phyloP scores from a whole-genome alignment of 30 jellyfish, hydroid and myxozoan genomes.

The Aurelia aurita region DNA sequence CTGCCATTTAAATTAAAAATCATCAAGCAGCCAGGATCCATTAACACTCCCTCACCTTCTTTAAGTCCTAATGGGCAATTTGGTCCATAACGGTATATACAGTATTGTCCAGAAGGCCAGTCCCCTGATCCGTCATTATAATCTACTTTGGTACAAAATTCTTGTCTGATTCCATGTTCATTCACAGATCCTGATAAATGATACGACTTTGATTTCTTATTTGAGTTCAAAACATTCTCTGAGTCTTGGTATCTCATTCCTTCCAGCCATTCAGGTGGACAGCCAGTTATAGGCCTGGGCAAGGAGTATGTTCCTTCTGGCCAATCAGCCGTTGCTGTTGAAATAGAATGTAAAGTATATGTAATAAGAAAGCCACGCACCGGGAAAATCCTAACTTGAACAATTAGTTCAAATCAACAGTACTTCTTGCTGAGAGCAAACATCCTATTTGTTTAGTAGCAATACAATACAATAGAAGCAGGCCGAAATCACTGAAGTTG shows the following conservation, averaged over 20 bases:
- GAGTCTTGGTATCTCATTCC: slow-evolving; percentile 96
- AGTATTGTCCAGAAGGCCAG: slow-evolving; percentile 97
- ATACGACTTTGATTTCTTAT: slow-evolving; percentile 69
- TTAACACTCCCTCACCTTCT: slow-evolving; percentile 68
- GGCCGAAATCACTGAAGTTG: no score
- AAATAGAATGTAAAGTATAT: background rate
- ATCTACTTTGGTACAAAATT: slow-evolving; percentile 86
- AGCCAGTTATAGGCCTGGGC: slow-evolving; percentile 93
- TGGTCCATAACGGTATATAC: slow-evolving; percentile 85
- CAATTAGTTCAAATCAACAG: no score
- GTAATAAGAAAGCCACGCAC: no score
- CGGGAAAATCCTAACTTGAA: no score
- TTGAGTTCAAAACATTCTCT: slow-evolving; percentile 82
- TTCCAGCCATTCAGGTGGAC: slow-evolving; percentile 92
- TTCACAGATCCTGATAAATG: slow-evolving; percentile 85
- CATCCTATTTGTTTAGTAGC: no score
- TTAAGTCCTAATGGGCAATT: slow-evolving; percentile 80
- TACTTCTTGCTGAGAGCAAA: no score
- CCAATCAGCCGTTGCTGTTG: slow-evolving; percentile 74
- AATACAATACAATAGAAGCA: no score
- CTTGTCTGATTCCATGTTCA: slow-evolving; percentile 92
- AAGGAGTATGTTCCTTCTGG: slow-evolving; percentile 94
- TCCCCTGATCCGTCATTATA: slow-evolving; percentile 34
- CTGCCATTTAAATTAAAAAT: no score
- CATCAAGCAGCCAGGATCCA: no score